phyloP scores from a whole-genome alignment of 1,140 invertebrate species.

The Medauroidea extradentata region DNA sequence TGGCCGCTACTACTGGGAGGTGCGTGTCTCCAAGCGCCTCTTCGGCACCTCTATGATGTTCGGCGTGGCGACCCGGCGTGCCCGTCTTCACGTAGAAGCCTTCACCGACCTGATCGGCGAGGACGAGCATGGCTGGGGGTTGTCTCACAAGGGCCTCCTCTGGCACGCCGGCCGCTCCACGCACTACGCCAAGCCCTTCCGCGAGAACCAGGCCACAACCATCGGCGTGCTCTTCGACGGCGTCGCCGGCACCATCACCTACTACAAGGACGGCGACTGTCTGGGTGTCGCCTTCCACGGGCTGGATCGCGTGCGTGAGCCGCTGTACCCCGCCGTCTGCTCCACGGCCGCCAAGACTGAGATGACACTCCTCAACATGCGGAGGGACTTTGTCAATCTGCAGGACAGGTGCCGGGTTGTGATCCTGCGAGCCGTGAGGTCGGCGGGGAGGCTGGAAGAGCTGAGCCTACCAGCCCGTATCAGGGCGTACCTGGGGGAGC shows the following conservation, averaged over 20 bases:
- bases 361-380: slow-evolving; percentile 56
- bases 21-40: slow-evolving; percentile 58
- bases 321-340: slow-evolving; percentile 64
- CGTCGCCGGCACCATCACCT: slow-evolving; percentile 62
- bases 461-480: slow-evolving; percentile 7
- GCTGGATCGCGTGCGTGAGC: slow-evolving; percentile 45
- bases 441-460: not conserved
- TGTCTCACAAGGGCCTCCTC: slow-evolving; percentile 67
- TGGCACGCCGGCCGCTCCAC: slow-evolving; percentile 61
- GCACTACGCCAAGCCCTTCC: slow-evolving; percentile 62
- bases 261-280: slow-evolving; percentile 63
- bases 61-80: slow-evolving; percentile 60
- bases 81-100: slow-evolving; percentile 57
- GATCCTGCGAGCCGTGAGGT: slow-evolving; percentile 5
- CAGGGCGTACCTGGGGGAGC: slow-evolving; percentile 9
- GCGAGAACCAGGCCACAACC: slow-evolving; percentile 61
- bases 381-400: slow-evolving; percentile 58
- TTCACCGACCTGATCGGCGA: slow-evolving; percentile 69
- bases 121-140: slow-evolving; percentile 64
- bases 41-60: slow-evolving; percentile 78
- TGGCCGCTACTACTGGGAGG: slow-evolving; percentile 57
- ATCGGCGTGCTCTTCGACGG: slow-evolving; percentile 59
- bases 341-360: slow-evolving; percentile 73
- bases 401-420: slow-evolving; percentile 43
- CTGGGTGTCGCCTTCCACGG: slow-evolving; percentile 55